phyloP scores from a whole-genome alignment of 2,797 vertebrate species.

The Sebastes paucispinis region DNA sequence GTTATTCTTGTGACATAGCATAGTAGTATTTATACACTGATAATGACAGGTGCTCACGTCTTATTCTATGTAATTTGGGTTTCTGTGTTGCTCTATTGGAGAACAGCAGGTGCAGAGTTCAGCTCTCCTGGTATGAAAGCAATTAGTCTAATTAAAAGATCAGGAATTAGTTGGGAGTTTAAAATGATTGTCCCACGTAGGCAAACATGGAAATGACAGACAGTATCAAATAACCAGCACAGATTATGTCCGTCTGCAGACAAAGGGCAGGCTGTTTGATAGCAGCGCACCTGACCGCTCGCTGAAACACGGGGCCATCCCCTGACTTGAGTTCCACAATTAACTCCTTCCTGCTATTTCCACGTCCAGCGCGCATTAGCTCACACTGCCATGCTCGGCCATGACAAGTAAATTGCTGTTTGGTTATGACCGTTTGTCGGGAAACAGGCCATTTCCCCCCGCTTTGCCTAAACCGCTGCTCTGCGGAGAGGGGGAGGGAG shows the following conservation, averaged over 20 bases:
- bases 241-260: conserved; percentile 65
- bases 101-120: conserved; percentile 68
- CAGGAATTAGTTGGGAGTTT: conserved; percentile 72
- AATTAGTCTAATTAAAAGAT: conserved; percentile 79
- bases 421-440: conserved; percentile 77
- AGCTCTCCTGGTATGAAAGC: conserved; percentile 68
- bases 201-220: conserved; percentile 68
- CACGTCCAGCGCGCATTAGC: conserved; percentile 66
- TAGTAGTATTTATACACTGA: neutral
- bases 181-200: conserved; percentile 60
- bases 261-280: conserved; percentile 77
- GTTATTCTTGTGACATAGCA: conserved; percentile 37
- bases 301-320: conserved; percentile 49
- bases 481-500: conserved; percentile 22
- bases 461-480: conserved; percentile 76
- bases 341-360: conserved; percentile 84
- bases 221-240: conserved; percentile 63
- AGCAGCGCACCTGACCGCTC: conserved; percentile 69
- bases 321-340: conserved; percentile 67
- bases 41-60: conserved; percentile 62
- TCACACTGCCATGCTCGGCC: conserved; percentile 55
- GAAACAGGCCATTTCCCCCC: conserved; percentile 81
- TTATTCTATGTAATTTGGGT: conserved; percentile 19
- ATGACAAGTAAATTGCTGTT: conserved; percentile 84
- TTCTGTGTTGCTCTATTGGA: neutral